Base-by-base conservation (phyloP, 2,888 invertebrate species). In the Polyommatus icarus region DNA sequence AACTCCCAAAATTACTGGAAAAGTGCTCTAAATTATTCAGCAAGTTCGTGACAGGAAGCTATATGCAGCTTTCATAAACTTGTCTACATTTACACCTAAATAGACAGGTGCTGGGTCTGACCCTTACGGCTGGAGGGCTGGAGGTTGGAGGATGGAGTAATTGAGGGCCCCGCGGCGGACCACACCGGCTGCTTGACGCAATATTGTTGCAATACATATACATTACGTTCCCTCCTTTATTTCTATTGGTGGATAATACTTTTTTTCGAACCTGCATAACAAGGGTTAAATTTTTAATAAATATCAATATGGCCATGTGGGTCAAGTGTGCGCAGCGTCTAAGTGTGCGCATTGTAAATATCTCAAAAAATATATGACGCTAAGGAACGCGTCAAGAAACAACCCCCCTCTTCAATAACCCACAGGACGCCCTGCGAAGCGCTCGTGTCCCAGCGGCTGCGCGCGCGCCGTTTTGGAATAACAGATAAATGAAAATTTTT, bases 151-250 rank as follows among this genome's bases (percentile, higher is more conserved):
- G 87, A 89, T 88, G 87, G 87, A 88, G 90, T 88, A 91, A 90
- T 90, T 89, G 90, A 87, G 90, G 85, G 82, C 79, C 80, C 81
- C 78, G 81, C 81, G 83, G 89, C 85, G 84, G 91, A 91, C 90
- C 91, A 90, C 91, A 90, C 90, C 82, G 59, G 73, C 36, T 29
- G 36, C 75, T 77, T 81, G 81, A 83, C 20, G 72, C 72, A 36
- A 40, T 61, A 61, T 12, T 61, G 24, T 61, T 61, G 61, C 61
- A 61, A 61, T 61, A 24, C 61, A 61, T 61, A 24, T n/a, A 61
- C 5, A 6, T 54, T 18, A 18, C 1, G 0, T 18, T 54, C 18
- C 1, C 50, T 15, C 1, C 15, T 54, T 54, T 54, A 54, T 54
- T 54, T 54, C 18, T 54, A 18, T 54, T 71, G n/a, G 15, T 71